Evolutionary conservation across 2,113 vertebrate species (phyloP).

Genomic region (Labrus mixtus): DNA sequence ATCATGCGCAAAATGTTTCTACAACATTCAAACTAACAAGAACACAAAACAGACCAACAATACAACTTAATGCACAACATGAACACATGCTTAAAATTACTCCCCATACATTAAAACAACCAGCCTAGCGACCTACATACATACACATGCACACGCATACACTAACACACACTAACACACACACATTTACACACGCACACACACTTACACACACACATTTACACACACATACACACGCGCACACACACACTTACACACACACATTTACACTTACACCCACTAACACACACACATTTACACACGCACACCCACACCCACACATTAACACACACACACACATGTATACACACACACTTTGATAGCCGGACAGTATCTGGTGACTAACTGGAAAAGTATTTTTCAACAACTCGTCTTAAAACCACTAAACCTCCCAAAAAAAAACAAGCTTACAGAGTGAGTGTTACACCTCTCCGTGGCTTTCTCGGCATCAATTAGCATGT

Average conservation of each 20-base stretch:
- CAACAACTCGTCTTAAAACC: conserved; percentile 64
- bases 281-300: conserved; percentile 23
- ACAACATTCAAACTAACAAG: not conserved
- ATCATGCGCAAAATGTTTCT: not conserved
- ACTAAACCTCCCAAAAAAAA: conserved; percentile 57
- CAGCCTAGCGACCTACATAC: not conserved
- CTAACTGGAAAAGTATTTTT: conserved; percentile 57
- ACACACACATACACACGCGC: not conserved
- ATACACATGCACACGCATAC: conserved; percentile 10
- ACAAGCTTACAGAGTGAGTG: conserved; percentile 57
- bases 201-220: conserved; percentile 20
- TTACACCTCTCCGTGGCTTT: conserved; percentile 67
- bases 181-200: conserved; percentile 14
- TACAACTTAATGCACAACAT: not conserved
- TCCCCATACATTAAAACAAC: not conserved
- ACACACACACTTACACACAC: conserved; percentile 10
- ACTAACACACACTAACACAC: conserved; percentile 21
- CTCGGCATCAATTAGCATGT: conserved; percentile 83
- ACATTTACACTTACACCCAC: conserved; percentile 14
- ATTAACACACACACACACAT: conserved; percentile 21
- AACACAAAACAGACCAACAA: not conserved
- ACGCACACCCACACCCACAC: too few species aligned
- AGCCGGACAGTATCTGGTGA: conserved; percentile 23
- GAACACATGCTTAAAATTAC: not conserved
- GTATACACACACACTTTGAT: conserved; percentile 3